Base-by-base conservation (phyloP, 1,140 invertebrate genomes). In the Drosophila pachea region DNA sequence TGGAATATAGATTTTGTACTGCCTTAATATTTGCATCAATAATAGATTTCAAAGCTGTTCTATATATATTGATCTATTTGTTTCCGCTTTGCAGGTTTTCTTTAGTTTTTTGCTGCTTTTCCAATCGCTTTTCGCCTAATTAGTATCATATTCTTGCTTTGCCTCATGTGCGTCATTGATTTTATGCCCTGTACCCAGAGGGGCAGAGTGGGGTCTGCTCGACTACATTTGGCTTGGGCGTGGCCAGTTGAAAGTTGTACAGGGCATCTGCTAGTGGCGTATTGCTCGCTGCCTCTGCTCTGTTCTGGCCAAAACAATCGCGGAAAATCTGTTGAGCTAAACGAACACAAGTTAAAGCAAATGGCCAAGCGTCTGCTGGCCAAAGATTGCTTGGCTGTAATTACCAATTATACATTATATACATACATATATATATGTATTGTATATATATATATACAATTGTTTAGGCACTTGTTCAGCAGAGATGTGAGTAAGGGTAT, bases 121-220 rank as follows among this genome's bases (percentile, higher is more conserved):
- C 53, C 70, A 49, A 74, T 54, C 58, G 79, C 65, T 78, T 72
- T 77, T 68, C 61, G 53, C 58, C 70, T 74, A 72, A 78, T 82
- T 78, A 79, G 76, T 67, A 74, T 68, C n/a, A 40, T 74, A 52
- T 68, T 36, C 59, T 59, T 29, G 22, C 31, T n/a, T 16, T 16
- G 14, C 43, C 32, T n/a, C 40, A 45, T 47, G 53, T 73, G 40
- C 54, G 65, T 73, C 68, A 71, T 71, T 67, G 55, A 60, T 69
- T 69, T 69, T 56, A 47, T 47, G 29, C 45, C 45, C 45, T 47
- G 16, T 29, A 47, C 2, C 5, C 7, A 47, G 22, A 1, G 22
- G 22, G 22, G 1, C 22, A 22, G 22, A 22, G 22, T 22, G 22
- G 22, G 22, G 22, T 22, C 22, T 22, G 22, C 22, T n/a, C n/a